Base-by-base conservation (phyloP, 2,888 invertebrate species). In the Erebia palarica region DNA sequence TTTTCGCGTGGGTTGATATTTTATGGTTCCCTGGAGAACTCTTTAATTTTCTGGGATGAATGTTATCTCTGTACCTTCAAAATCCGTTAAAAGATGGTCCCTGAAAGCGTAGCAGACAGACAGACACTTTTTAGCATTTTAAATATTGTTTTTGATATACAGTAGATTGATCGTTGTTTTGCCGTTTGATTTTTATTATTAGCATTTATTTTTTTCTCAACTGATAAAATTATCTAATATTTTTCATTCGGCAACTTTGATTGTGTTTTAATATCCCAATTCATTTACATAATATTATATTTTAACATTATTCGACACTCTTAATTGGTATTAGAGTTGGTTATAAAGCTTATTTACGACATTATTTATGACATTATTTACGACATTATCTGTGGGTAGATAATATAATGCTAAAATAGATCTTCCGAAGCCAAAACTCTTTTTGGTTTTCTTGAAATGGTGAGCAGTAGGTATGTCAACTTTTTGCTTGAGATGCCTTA, bases 241-340 rank as follows among this genome's bases (percentile, higher is more conserved):
- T 65, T 72, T 70, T 70, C 66, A 65, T 65, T 70, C 74, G 72
- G 74, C 70, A 70, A 68, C 72, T 74, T 74, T 72, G 68, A 69
- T 71, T 69, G 58, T 73, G 51, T 44, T n/a, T 65, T 72, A 70
- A 70, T 74, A 72, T 66, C 70, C 72, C 55, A 74, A 74, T 71
- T 61, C 16, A 68, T 72, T 73, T 68, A 65, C 65, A 65, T 70
- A 67, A 21, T 58, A 55, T 10, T 55, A 44, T 63, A 63, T 63
- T 7, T 49, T 14, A 49, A 14, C 63, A 49, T 58, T 58, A 64
- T 57, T 51, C 61, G 21, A 69, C 59, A 44, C 47, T 44, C 42
- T 51, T 53, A 55, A 53, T 57, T 68, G 42, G 55, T 61, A n/a
- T 63, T 27, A 18, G 21, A 61, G 44, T 47, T 47, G 44, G 47